These are phyloP conservation scores for Ichneumon xanthorius DNA, from an alignment of 2,888 invertebrate species.

Conservation along the genomic window DNA sequence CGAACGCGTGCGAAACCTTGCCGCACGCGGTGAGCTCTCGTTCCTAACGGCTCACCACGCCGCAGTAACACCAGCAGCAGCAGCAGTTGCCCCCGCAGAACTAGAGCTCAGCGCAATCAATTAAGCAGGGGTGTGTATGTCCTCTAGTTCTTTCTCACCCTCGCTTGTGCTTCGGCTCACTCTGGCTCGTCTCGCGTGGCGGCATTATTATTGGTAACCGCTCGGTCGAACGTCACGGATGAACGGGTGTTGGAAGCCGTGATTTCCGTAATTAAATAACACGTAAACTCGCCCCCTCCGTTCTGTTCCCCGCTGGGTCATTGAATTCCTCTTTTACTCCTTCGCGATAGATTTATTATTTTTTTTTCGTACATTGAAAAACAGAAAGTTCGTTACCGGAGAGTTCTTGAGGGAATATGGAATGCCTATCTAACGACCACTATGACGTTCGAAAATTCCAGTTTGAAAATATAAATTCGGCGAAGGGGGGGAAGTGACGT, in stretches of 20 bases:
- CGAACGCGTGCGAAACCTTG: conserved; percentile 62
- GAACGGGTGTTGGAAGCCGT: conserved; percentile 57
- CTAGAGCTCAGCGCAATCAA: conserved; percentile 62
- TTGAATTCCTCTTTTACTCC: background rate
- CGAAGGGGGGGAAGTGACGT: background rate
- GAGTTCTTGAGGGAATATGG: background rate
- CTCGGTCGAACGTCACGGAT: conserved; percentile 59
- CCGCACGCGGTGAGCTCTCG: conserved; percentile 56
- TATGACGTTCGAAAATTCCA: background rate
- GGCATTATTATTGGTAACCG: conserved; percentile 65
- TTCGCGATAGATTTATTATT: conserved; percentile 20
- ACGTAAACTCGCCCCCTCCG: conserved; percentile 36
- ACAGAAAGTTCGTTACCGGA: conserved; percentile 10
- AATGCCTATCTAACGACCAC: background rate
- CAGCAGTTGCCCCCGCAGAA: conserved; percentile 42
- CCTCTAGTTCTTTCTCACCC: conserved; percentile 16
- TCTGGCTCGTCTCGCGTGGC: conserved; percentile 40
- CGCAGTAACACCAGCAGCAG: conserved; percentile 25
- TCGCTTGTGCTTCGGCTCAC: conserved; percentile 39
- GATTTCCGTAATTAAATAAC: conserved; percentile 61
- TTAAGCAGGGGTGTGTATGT: conserved; percentile 51
- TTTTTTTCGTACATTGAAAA: background rate
- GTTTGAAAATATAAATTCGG: background rate
- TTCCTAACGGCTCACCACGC: conserved; percentile 58
- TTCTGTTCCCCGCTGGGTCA: conserved; percentile 28